Base-by-base conservation (phyloP, 2,888 invertebrate genomes). In the Cyrtodaria siliqua region DNA sequence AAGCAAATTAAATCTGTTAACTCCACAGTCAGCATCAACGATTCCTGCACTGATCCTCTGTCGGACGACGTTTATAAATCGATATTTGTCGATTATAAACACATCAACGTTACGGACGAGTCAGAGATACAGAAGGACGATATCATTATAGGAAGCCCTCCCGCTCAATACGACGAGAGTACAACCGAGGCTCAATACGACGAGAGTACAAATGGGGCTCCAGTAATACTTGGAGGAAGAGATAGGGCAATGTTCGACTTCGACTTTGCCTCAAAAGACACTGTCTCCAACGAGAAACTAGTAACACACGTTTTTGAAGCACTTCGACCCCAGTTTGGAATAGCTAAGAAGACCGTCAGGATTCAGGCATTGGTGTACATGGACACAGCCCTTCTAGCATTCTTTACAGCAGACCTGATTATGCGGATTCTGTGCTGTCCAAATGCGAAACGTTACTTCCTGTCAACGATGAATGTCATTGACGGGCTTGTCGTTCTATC, bases 341-440 rank as follows among this genome's bases (percentile, higher is more conserved):
- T 80, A n/a, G 24, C 50, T 14, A 76, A 74, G 49, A 76, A 74
- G 44, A 80, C 77, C 0, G 80, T 80, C 2, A 64, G 80, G n/a
- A 77, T 80, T n/a, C 49, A 80, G 23, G 9, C 59, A 1, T 44
- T 80, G 1, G 70, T 80, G 9, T 73, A 73, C 16, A 42, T 77
- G 1, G 80, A 80, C 42, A 67, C 61, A 0, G 55, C 56, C 3
- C 40, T 76, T 20, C 52, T 80, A 14, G 84, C 71, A 0, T 84
- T 84, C 61, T 84, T 84, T 55, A 80, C 79, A 1, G 59, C 71
- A 1, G 84, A 84, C 24, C 47, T 84, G 1, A n/a, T 76, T 2
- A 16, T 82, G 29, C 66, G 82, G 20, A 27, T 84, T 14, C 16
- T 78, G 9, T 75, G 73, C 16, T 82, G 82, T 26, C 84, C 84